A percentile compares a stretch with the other conserved stretches of the same genome.
Evolutionary conservation across 2,888 invertebrate species (phyloP).

Genomic region (Ischnus inquisitorius): DNA sequence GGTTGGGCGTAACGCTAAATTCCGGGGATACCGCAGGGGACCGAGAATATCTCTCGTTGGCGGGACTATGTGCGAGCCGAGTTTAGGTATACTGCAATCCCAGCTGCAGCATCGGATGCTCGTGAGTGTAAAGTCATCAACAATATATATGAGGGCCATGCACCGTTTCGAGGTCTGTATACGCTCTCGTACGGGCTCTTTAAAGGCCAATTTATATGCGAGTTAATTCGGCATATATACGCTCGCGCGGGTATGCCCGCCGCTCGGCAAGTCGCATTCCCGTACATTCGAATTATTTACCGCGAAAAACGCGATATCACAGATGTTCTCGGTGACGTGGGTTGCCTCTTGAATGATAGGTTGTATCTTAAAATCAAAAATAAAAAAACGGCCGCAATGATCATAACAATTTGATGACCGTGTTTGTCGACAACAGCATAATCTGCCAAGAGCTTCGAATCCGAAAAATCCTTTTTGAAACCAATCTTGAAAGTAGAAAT

Average conservation of each 20-base stretch:
- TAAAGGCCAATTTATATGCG: slow-evolving; percentile 71
- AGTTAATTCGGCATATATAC: slow-evolving; percentile 59
- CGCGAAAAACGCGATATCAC: background rate
- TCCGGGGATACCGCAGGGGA: slow-evolving; percentile 49
- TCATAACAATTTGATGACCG: too few relatives aligned
- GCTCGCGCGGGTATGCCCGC: slow-evolving; percentile 20
- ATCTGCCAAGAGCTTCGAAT: too few relatives aligned
- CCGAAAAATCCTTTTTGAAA: too few relatives aligned
- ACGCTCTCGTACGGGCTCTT: slow-evolving; percentile 50
- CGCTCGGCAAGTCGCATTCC: slow-evolving; percentile 26
- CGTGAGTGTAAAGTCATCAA: slow-evolving; percentile 17
- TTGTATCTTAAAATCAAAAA: too few relatives aligned
- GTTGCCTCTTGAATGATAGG: too few relatives aligned
- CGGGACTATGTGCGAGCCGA: slow-evolving; percentile 16
- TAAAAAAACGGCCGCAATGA: too few relatives aligned
- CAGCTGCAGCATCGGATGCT: slow-evolving; percentile 45
- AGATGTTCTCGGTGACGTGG: too few relatives aligned
- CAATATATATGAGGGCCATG: slow-evolving; percentile 23
- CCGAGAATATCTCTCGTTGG: slow-evolving; percentile 62
- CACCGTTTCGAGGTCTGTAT: slow-evolving; percentile 19
- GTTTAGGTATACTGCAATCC: slow-evolving; percentile 52
- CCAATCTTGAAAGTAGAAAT: too few relatives aligned
- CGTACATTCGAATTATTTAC: slow-evolving; percentile 49
- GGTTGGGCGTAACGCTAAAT: slow-evolving; percentile 34
- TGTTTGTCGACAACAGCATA: too few relatives aligned